Evolutionary conservation across 2,797 vertebrate genomes (phyloP).

Genomic region (Vultur gryphus): DNA sequence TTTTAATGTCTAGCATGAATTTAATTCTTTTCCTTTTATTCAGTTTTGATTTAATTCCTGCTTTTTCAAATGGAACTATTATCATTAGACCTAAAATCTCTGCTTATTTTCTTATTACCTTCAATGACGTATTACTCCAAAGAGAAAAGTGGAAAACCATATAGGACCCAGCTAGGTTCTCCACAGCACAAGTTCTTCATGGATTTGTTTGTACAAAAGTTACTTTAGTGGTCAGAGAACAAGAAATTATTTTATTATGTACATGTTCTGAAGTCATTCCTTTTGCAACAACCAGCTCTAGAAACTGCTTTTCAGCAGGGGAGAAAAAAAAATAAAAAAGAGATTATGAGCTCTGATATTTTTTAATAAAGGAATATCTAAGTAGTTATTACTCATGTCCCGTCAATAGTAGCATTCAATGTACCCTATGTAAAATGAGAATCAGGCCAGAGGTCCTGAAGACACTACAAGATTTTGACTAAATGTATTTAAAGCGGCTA

Average conservation of each 20-base stretch:
- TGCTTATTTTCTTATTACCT: background rate
- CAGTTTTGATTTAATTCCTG: background rate
- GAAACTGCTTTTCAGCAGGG: background rate
- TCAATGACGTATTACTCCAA: background rate
- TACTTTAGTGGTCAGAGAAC: background rate
- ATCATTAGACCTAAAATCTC: background rate
- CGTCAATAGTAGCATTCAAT: background rate
- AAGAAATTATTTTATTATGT: background rate
- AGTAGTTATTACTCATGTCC: background rate
- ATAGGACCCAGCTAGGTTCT: background rate
- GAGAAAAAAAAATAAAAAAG: background rate
- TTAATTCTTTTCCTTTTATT: conserved; percentile 1
- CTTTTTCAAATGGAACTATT: background rate
- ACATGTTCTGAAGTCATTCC: background rate
- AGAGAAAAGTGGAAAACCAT: background rate
- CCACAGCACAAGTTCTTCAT: background rate
- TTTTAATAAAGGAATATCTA: background rate
- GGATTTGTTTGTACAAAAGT: background rate
- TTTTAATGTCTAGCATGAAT: conserved; percentile 32
- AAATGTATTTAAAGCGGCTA: background rate
- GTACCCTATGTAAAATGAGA: background rate
- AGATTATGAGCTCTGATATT: background rate
- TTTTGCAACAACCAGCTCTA: background rate
- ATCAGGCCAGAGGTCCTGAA: background rate
- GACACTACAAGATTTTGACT: background rate